These are phyloP conservation scores for Drosophila teissieri DNA, from an alignment of 1,140 invertebrate species.

Conservation along the genomic window DNA sequence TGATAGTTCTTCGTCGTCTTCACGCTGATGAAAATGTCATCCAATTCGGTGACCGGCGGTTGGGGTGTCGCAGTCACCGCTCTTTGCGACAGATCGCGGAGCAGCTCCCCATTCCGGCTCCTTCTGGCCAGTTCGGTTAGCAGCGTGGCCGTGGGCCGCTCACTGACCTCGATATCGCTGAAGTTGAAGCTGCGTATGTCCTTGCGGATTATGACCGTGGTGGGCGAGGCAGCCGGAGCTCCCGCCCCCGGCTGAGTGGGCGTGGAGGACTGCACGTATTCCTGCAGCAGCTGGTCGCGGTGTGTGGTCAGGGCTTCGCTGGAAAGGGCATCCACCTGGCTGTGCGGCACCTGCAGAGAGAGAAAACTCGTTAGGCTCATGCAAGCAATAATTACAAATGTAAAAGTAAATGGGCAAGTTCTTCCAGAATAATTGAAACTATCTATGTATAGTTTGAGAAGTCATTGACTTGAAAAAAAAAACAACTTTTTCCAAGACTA, in stretches of 20 bases:
- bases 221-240: conserved; percentile 41
- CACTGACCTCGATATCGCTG: conserved; percentile 80
- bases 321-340: conserved; percentile 52
- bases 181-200: conserved; percentile 84
- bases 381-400: no score
- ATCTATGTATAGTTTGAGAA: no score
- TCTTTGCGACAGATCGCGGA: conserved; percentile 78
- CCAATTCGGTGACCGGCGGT: conserved; percentile 89
- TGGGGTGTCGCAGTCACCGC: conserved; percentile 86
- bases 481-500: no score
- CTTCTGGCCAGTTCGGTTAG: conserved; percentile 69
- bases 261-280: conserved; percentile 50
- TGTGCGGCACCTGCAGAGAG: conserved; percentile 37
- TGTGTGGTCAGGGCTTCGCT: conserved; percentile 66
- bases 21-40: conserved; percentile 96
- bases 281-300: conserved; percentile 52
- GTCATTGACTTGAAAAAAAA: no score
- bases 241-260: conserved; percentile 54
- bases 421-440: no score
- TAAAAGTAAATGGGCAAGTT: no score
- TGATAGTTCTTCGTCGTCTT: conserved; percentile 97
- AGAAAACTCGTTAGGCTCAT: background rate
- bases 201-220: conserved; percentile 78
- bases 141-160: conserved; percentile 66
- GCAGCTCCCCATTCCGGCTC: conserved; percentile 74